Base-by-base conservation (phyloP, 1,140 invertebrate species). In the Scaptomyza pallida region DNA sequence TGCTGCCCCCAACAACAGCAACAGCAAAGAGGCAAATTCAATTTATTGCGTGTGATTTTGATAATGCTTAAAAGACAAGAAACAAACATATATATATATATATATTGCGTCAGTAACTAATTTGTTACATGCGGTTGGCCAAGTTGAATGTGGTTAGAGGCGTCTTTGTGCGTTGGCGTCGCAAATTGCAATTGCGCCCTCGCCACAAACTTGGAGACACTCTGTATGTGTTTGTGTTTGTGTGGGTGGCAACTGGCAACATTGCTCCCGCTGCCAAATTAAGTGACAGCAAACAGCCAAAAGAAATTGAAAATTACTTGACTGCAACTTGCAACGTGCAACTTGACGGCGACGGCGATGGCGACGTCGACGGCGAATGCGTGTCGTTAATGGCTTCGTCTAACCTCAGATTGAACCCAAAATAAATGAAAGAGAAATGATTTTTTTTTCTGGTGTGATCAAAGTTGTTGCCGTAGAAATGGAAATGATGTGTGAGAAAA, bases 1-100 rank as follows among this genome's bases (percentile, higher is more conserved):
- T 71, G 68, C 61, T 44, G 43, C 43, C 43, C 43, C 19, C 43
- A 44, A 19, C 10, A 17, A 44, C 16, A 12, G 5, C 17, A 9
- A 15, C 37, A 48, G 8, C 4, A 4, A 47, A 52, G 50, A 75
- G 43, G 51, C 67, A 82, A 88, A 78, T 88, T 70, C 67, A 82
- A 88, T 88, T 88, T 88, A 88, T 88, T 88, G 82, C 82, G 82
- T 88, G 82, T 88, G 82, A 88, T 88, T 88, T 88, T 82, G 82
- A 88, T 82, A 88, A 83, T 73, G 78, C 55, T n/a, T 13, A 69
- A 54, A 72, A 72, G 68, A 77, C 64, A 77, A 75, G 69, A 35
- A 12, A 37, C 33, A 35, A 37, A 37, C 10, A 35, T 9, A 35
- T 12, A 35, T 12, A 8, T 35, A 9, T 12, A 74, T 67, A 88